These are phyloP conservation scores for Brachyptera risi DNA, from an alignment of 2,888 invertebrate genomes.

Conservation along the genomic window DNA sequence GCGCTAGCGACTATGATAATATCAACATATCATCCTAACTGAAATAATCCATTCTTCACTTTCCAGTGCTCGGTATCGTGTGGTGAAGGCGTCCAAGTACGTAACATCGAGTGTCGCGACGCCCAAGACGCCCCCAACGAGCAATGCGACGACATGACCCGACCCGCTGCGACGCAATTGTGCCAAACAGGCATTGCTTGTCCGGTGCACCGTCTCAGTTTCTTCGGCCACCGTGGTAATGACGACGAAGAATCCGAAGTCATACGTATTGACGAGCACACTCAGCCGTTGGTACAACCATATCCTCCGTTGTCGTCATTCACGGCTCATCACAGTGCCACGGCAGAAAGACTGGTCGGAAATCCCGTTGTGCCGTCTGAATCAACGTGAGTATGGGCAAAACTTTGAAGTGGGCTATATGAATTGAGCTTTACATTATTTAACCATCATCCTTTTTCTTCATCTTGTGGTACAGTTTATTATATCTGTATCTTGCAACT, in stretches of 20 bases:
- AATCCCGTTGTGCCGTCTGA: slow-evolving; percentile 70
- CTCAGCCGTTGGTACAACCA: slow-evolving; percentile 63
- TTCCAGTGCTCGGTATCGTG: slow-evolving; percentile 89
- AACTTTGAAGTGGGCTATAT: no score
- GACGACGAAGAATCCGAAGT: neutral
- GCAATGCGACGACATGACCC: slow-evolving; percentile 61
- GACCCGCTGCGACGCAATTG: slow-evolving; percentile 65
- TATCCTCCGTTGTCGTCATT: slow-evolving; percentile 60
- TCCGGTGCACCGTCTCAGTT: slow-evolving; percentile 40
- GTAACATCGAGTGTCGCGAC: slow-evolving; percentile 76
- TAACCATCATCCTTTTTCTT: no score
- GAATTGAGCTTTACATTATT: no score
- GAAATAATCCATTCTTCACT: no score
- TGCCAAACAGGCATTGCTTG: slow-evolving; percentile 74
- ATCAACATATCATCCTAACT: no score
- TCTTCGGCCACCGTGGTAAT: neutral
- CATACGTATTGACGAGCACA: slow-evolving; percentile 44
- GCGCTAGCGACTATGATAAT: no score
- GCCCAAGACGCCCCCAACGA: slow-evolving; percentile 51
- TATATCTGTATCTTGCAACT: no score
- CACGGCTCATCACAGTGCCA: slow-evolving; percentile 40
- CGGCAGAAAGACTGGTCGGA: slow-evolving; percentile 65
- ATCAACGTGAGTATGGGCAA: slow-evolving; percentile 64
- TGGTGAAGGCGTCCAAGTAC: slow-evolving; percentile 79
- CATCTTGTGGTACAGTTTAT: no score